Base-by-base conservation (phyloP, 2,797 vertebrate genomes). In the Ammospiza maritima region DNA sequence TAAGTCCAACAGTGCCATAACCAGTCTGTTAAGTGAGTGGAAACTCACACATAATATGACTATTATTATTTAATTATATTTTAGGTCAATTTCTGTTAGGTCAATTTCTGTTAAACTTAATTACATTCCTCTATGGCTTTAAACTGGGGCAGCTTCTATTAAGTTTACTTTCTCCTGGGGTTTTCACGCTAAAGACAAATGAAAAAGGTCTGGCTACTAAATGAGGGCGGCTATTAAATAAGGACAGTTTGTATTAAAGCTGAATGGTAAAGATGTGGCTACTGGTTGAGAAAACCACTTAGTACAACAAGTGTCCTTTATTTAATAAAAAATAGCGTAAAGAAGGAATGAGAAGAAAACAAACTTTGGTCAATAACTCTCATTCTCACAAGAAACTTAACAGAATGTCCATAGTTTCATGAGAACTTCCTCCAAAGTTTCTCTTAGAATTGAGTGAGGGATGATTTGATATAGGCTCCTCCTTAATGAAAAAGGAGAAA, bases 51-150 rank as follows among this genome's bases (percentile, higher is more conserved):
- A 56, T 90, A 89, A 89, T 69, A 92, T 66, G 81, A 96, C 89
- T 90, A 96, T 75, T 92, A 93, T 96, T 97, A 95, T 94, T 94
- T 92, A 96, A 97, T 96, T 90, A 85, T 95, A 95, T 97, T 97
- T 96, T 96, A 96, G 89, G 95, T 96, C 95, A 97, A 94, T 88
- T 96, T 97, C 93, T 89, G 93, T 91, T 96, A 96, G 85, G 92
- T 92, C 92, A 97, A 95, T 97, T 97, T 96, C 90, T 89, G 92
- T 95, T 94, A 94, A 97, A 97, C 93, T 89, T 94, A 96, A 97
- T 97, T 97, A 96, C 61, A 89, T 93, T 76, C 70, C 96, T 94
- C 94, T 85, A 58, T 88, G 89, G 93, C 78, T 95, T 96, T 96
- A 96, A 96, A 94, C 93, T 93, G 85, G 87, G 91, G 82, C 96